A percentile compares a stretch with the other conserved stretches of the same genome.
These are phyloP conservation scores for Drosophila neutralis DNA, from an alignment of 2,888 invertebrate species.

Conservation along the genomic window DNA sequence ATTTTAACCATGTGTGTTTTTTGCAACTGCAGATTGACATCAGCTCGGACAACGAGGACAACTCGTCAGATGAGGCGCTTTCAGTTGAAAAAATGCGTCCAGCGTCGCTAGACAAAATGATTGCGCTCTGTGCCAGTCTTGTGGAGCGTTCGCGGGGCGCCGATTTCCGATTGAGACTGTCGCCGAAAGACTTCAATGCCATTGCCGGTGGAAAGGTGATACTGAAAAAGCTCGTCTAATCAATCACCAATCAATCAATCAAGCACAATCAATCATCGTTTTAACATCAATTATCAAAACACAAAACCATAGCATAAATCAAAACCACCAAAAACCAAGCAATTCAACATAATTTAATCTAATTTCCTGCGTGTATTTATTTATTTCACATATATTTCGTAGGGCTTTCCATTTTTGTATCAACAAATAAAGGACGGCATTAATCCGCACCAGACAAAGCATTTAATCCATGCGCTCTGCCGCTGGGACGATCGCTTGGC, in stretches of 20 bases:
- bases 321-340: conserved; percentile 10
- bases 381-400: conserved; percentile 71
- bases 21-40: conserved; percentile 82
- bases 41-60: conserved; percentile 85
- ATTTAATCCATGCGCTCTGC: conserved; percentile 95
- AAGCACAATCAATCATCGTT: conserved; percentile 31
- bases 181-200: conserved; percentile 91
- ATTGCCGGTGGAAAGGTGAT: conserved; percentile 93
- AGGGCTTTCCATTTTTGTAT: conserved; percentile 96
- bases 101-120: conserved; percentile 97
- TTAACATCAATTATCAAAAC: conserved; percentile 31
- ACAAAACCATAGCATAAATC: conserved; percentile 15
- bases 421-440: conserved; percentile 97
- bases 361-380: conserved; percentile 27
- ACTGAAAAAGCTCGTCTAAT: conserved; percentile 60
- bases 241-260: conserved; percentile 16
- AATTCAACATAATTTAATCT: conserved; percentile 16
- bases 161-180: conserved; percentile 90
- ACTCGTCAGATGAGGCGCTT: conserved; percentile 86
- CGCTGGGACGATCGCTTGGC: conserved; percentile 96
- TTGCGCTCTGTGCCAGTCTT: conserved; percentile 93
- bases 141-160: conserved; percentile 95
- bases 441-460: conserved; percentile 95
- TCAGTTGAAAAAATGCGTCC: conserved; percentile 91
- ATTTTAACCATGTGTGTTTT: neutral